phyloP scores from a whole-genome alignment of 2,113 vertebrate genomes.

The Malurus cyaneus region DNA sequence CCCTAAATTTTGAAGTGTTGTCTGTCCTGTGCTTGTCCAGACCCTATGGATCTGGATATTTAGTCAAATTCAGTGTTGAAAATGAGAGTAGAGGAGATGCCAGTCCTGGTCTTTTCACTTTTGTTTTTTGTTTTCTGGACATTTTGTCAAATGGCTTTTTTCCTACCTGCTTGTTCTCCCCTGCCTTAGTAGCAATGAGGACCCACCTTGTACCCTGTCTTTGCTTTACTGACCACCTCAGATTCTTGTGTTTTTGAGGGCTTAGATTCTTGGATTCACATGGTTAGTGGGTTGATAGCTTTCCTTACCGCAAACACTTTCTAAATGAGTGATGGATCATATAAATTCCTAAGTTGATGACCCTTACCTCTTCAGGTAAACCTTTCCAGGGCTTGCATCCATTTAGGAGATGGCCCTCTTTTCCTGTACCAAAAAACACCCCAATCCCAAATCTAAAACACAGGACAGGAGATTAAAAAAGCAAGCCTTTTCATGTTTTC shows the following conservation, averaged over 20 bases:
- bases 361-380: not conserved
- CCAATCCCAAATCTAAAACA: not conserved
- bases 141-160: not conserved
- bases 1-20: not conserved
- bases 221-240: not conserved
- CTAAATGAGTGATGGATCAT: not conserved
- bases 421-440: not conserved
- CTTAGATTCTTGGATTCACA: not conserved
- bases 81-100: not conserved
- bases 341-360: not conserved
- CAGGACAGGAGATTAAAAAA: not conserved
- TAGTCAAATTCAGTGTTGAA: not conserved
- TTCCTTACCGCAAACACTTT: not conserved
- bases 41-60: not conserved
- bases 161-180: not conserved
- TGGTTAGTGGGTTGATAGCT: not conserved
- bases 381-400: not conserved
- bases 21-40: not conserved
- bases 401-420: not conserved
- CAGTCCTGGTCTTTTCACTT: not conserved
- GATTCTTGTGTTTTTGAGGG: not conserved
- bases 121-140: not conserved
- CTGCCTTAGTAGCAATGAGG: not conserved
- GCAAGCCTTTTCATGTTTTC: not conserved
- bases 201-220: not conserved